phyloP scores from a whole-genome alignment of 2,888 invertebrate species.

The Sicus ferrugineus region DNA sequence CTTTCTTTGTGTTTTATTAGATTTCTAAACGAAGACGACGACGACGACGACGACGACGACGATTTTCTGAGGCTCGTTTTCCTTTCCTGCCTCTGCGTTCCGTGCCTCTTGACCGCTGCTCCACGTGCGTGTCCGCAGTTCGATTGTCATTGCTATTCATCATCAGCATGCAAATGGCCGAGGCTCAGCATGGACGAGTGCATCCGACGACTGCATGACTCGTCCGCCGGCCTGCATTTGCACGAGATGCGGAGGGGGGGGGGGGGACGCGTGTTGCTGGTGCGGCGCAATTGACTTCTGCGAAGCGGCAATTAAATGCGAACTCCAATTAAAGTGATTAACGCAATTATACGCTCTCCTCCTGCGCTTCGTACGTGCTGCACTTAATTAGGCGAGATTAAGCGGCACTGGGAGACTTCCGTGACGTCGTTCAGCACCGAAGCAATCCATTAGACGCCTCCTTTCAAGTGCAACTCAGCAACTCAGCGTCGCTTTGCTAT shows the following conservation, averaged over 20 bases:
- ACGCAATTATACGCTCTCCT: conserved; percentile 1
- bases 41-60: too few relatives aligned
- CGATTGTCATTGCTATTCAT: conserved; percentile 6
- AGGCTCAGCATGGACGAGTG: background rate
- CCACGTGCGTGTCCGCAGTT: background rate
- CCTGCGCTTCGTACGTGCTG: background rate
- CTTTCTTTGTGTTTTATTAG: background rate
- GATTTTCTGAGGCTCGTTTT: too few relatives aligned
- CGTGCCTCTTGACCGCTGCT: background rate
- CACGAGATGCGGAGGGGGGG: background rate
- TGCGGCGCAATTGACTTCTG: conserved; percentile 4
- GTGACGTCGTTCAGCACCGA: too few relatives aligned
- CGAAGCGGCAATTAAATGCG: conserved; percentile 7
- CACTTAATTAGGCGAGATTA: background rate
- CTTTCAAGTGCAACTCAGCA: too few relatives aligned
- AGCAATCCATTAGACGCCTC: too few relatives aligned
- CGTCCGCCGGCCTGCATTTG: background rate
- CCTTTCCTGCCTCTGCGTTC: too few relatives aligned
- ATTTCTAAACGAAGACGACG: background rate
- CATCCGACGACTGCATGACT: background rate
- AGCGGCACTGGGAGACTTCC: background rate
- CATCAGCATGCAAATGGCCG: conserved; percentile 16
- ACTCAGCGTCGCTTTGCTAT: background rate
- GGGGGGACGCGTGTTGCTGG: background rate
- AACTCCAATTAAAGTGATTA: conserved; percentile 19